Base-by-base conservation (phyloP, 2,888 invertebrate genomes). In the Sclerodermus sp. region DNA sequence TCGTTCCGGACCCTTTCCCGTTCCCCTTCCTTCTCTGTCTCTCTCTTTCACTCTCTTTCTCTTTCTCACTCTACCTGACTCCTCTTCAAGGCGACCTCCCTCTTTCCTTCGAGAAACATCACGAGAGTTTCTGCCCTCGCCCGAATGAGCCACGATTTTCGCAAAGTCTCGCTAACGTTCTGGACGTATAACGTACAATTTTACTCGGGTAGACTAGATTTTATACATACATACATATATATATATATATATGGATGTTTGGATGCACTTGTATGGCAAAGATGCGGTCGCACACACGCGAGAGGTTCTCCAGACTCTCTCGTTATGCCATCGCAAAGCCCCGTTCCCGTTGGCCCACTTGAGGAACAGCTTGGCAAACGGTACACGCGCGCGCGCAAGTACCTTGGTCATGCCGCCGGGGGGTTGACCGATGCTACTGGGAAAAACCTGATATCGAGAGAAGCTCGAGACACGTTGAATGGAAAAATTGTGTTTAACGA, bases 121-220 rank as follows among this genome's bases (percentile, higher is more conserved):
- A n/a, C n/a, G n/a, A n/a, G n/a, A n/a, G n/a, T n/a, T n/a, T n/a
- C n/a, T n/a, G n/a, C n/a, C 30, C 13, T 34, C 34, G 12, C 12
- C 62, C 60, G 62, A 63, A 64, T 61, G 60, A 66, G 58, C 68
- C 62, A 57, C 58, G 66, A 70, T 68, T 68, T 69, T 71, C 68
- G 67, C 64, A 64, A 62, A 62, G 61, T 57, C 60, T 61, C 49
- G 43, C 40, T 18, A 10, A 37, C 43, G 50, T 57, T 52, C 61
- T 57, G 66, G 68, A 68, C 72, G 72, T 70, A 71, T 71, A 76
- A 76, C 76, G 66, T 76, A 72, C 76, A 76, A 77, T 77, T n/a
- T n/a, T n/a, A n/a, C n/a, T n/a, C n/a, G n/a, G n/a, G n/a, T n/a
- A 64, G 68, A 70, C 70, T 68, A 70, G 72, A 70, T 69, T 73